Evolutionary conservation across 2,113 vertebrate genomes (phyloP).

Genomic region (Mystacornis crossleyi): DNA sequence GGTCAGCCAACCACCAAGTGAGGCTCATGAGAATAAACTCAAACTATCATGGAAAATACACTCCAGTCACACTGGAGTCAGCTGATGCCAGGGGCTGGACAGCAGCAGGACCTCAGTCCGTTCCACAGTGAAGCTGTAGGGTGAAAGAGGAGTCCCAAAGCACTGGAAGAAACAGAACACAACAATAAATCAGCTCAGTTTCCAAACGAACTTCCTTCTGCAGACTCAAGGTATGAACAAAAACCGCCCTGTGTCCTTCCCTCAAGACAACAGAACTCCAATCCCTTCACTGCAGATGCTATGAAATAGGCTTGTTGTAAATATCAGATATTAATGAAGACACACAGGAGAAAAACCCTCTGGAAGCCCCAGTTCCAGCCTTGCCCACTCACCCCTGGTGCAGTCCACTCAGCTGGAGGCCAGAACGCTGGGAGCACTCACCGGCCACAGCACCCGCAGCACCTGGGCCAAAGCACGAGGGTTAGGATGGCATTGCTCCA

Average conservation of each 20-base stretch:
- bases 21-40: neutral
- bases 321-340: neutral
- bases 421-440: constrained; percentile 12
- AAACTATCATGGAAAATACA: neutral
- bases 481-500: fast-evolving
- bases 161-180: constrained; percentile 76
- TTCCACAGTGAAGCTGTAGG: constrained; percentile 81
- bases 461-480: neutral
- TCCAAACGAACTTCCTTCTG: neutral
- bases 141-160: constrained; percentile 84
- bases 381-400: neutral
- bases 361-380: neutral
- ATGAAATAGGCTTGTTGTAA: neutral
- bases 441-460: constrained; percentile 41
- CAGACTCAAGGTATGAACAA: neutral
- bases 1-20: neutral
- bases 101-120: constrained; percentile 85
- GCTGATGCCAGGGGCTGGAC: constrained; percentile 80
- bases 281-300: neutral
- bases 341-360: neutral
- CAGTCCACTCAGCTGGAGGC: neutral
- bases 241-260: neutral
- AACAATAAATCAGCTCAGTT: neutral
- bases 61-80: constrained; percentile 74
- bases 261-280: neutral